Percentiles rank a stretch among this genome's conserved stretches.
phyloP scores from a whole-genome alignment of 2,797 vertebrate genomes.

The Hyperoplus lanceolatus region DNA sequence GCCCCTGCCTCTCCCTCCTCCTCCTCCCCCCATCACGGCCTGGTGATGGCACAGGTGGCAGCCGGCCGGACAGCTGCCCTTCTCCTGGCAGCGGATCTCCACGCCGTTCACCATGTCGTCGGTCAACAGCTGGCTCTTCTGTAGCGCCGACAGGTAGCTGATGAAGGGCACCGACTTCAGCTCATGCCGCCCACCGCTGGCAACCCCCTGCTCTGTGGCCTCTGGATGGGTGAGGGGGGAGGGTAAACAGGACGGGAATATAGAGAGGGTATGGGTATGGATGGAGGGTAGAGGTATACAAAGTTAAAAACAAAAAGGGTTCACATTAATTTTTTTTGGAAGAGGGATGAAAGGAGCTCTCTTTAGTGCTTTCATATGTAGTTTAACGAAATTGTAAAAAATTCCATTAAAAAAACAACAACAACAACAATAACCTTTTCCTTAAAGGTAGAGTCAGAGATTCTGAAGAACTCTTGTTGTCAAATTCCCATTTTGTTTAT shows the following conservation, averaged over 20 bases:
- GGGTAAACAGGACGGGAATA: neutral
- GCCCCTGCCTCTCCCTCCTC: conserved; percentile 65
- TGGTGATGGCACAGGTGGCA: conserved; percentile 95
- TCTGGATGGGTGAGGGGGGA: conserved; percentile 79
- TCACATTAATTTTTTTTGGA: neutral
- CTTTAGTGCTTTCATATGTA: neutral
- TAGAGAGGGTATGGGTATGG: neutral
- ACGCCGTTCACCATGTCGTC: conserved; percentile 94
- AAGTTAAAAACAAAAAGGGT: conserved; percentile 6
- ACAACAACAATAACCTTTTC: neutral
- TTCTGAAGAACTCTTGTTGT: too few species aligned
- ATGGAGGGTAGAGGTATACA: conserved; percentile 4
- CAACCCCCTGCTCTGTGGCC: conserved; percentile 90
- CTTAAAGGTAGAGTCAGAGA: neutral
- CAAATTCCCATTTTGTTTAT: too few species aligned
- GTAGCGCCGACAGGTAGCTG: conserved; percentile 94
- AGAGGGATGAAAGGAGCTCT: neutral
- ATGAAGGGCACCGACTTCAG: conserved; percentile 97
- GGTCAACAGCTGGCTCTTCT: conserved; percentile 95
- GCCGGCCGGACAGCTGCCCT: conserved; percentile 93
- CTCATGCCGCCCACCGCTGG: conserved; percentile 88
- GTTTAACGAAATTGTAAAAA: conserved; percentile 12
- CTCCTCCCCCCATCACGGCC: conserved; percentile 52
- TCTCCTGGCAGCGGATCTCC: conserved; percentile 96
- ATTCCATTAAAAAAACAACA: too few species aligned